Evolutionary conservation across 2,113 vertebrate genomes (phyloP).

Genomic region (Scomber japonicus): DNA sequence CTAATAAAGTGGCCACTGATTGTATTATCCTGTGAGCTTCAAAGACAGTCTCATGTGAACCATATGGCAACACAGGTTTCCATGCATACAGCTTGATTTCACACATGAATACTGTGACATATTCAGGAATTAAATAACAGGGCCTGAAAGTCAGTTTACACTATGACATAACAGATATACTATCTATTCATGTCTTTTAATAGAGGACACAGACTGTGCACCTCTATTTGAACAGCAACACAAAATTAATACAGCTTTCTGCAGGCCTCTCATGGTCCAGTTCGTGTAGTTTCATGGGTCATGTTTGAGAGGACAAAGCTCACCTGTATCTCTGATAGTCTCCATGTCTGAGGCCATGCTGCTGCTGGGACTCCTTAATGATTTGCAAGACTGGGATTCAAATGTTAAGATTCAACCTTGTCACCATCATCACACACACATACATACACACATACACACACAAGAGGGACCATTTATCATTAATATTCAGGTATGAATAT

Average conservation of each 20-base stretch:
- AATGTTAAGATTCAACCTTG: constrained; percentile 80
- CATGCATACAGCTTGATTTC: background rate
- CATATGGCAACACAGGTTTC: constrained; percentile 7
- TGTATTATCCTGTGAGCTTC: background rate
- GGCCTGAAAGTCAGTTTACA: background rate
- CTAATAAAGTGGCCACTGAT: no score
- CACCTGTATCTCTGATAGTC: constrained; percentile 99
- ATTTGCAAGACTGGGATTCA: constrained; percentile 91
- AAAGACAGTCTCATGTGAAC: background rate
- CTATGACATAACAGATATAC: no score
- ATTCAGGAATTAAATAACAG: background rate
- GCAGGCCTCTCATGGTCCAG: no score
- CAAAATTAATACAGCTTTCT: background rate
- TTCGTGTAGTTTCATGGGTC: no score
- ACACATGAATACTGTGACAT: background rate
- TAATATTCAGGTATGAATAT: background rate
- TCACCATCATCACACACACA: background rate
- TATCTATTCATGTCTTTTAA: background rate
- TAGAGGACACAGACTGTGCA: background rate
- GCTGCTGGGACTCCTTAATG: constrained; percentile 98
- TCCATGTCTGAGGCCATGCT: constrained; percentile 96
- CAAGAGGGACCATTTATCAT: background rate
- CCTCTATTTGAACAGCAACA: background rate
- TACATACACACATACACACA: background rate
- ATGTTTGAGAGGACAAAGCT: constrained; percentile 33